phyloP scores from a whole-genome alignment of 2,113 vertebrate species.

The Ophiodon elongatus region DNA sequence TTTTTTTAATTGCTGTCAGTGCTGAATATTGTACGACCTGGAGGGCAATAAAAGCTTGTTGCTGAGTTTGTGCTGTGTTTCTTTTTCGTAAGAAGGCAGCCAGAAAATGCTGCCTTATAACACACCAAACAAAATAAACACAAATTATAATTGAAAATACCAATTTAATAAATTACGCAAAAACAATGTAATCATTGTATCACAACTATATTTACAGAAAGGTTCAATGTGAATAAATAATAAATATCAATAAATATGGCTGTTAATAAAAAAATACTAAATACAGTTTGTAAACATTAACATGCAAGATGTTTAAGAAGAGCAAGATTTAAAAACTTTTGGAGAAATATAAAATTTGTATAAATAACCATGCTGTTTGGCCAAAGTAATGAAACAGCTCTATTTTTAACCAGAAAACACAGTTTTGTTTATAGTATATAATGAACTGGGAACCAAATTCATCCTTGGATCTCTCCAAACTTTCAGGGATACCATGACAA shows the following conservation, averaged over 20 bases:
- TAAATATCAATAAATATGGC: slow-evolving; percentile 41
- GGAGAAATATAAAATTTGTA: slow-evolving; percentile 23
- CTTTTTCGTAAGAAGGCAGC: neutral
- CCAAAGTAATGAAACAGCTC: slow-evolving; percentile 21
- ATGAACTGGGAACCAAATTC: slow-evolving; percentile 11
- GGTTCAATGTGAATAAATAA: slow-evolving; percentile 42
- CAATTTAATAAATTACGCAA: slow-evolving; percentile 40
- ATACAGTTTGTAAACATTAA: slow-evolving; percentile 29
- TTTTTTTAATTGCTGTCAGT: slow-evolving; percentile 34
- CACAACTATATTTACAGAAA: slow-evolving; percentile 1
- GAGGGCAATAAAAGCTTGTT: slow-evolving; percentile 44
- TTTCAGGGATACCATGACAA: neutral
- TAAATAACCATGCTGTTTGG: slow-evolving; percentile 19
- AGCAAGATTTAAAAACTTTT: slow-evolving; percentile 41
- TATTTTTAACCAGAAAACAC: slow-evolving; percentile 8
- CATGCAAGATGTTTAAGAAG: slow-evolving; percentile 5
- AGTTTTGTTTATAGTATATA: neutral
- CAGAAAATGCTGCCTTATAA: neutral
- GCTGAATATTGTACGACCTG: slow-evolving; percentile 21
- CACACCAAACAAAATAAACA: neutral
- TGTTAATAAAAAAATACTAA: slow-evolving; percentile 47
- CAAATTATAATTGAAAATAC: slow-evolving; percentile 11
- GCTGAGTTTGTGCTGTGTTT: neutral
- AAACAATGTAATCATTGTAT: neutral
- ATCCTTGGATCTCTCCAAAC: neutral